These are phyloP conservation scores for Squalus acanthias DNA, from an alignment of 2,797 vertebrate genomes.

Conservation along the genomic window DNA sequence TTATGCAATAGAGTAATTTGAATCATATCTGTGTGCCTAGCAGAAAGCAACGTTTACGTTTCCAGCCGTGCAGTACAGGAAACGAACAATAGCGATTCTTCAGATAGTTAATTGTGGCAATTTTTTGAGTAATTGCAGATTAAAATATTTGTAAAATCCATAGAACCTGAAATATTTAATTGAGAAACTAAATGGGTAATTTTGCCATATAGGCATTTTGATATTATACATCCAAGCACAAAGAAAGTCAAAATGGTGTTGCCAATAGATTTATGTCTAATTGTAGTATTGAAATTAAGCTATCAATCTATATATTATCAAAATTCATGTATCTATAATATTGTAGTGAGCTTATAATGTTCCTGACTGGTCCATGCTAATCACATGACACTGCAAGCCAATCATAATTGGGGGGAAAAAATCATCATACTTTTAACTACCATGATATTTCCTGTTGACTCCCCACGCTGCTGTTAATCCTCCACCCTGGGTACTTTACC, in stretches of 20 bases:
- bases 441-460: too few relatives aligned
- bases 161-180: conserved; percentile 46
- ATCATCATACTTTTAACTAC: neutral
- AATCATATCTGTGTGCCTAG: neutral
- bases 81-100: neutral
- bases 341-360: neutral
- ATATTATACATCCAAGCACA: conserved; percentile 34
- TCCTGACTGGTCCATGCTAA: neutral
- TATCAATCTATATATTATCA: neutral
- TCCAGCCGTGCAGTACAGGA: neutral
- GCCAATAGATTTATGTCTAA: conserved; percentile 9
- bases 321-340: neutral
- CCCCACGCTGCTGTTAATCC: neutral
- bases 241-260: conserved; percentile 40
- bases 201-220: conserved; percentile 36
- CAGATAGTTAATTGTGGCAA: conserved; percentile 43
- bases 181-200: conserved; percentile 40
- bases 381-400: neutral
- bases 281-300: neutral
- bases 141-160: conserved; percentile 44
- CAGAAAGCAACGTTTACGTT: neutral
- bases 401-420: neutral
- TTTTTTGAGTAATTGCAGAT: conserved; percentile 43
- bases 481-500: neutral
- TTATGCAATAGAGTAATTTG: neutral